Conservation (phyloP, 2,888 invertebrate genomes). For the Tetanocera ferruginea region DNA sequence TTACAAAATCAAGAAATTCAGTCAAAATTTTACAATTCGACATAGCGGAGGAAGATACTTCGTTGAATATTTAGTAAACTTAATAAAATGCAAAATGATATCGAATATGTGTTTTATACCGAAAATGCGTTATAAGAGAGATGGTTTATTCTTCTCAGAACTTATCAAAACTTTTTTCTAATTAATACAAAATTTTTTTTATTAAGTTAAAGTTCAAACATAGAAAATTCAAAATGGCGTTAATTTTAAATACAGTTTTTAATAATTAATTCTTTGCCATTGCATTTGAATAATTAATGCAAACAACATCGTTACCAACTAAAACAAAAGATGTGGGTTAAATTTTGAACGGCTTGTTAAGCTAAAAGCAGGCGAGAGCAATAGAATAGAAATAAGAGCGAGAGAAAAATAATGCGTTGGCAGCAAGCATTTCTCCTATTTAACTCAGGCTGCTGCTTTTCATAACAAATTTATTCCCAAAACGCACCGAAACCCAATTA, state of each 20-base stretch:
- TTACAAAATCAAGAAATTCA: no score
- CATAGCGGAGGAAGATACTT: no score
- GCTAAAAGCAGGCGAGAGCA: background rate
- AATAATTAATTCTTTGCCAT: background rate
- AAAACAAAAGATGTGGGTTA: conserved; percentile 3
- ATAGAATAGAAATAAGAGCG: background rate
- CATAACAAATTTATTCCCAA: background rate
- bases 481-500: conserved; percentile 9
- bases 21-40: no score
- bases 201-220: no score
- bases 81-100: no score
- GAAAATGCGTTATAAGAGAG: no score
- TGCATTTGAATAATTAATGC: background rate
- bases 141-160: no score
- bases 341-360: background rate
- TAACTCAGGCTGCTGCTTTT: background rate
- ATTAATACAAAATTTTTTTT: no score
- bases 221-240: background rate
- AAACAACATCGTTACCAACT: background rate
- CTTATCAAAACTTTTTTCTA: no score
- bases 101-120: no score
- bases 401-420: background rate
- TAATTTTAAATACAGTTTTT: background rate
- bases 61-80: no score
- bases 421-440: background rate